Evolutionary conservation across 2,888 invertebrate species (phyloP).

Genomic region (Lycophotia porphyrea): DNA sequence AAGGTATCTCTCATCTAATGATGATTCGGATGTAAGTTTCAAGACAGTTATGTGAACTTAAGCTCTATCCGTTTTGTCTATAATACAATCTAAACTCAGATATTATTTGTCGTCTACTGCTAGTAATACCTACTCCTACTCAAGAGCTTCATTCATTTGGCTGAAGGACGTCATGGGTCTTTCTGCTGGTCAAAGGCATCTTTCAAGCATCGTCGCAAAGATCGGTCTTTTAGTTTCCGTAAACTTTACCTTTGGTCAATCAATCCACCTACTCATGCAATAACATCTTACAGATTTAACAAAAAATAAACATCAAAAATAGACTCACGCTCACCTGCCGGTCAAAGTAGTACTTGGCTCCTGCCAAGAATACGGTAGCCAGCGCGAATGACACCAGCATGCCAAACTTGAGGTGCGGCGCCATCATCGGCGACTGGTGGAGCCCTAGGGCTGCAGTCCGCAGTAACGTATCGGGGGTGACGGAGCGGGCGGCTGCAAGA

Average conservation of each 20-base stretch:
- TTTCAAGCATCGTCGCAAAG: neutral
- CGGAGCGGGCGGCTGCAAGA: slow-evolving; percentile 86
- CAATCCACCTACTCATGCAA: neutral
- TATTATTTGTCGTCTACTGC: neutral
- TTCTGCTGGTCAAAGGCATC: neutral
- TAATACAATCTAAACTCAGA: neutral
- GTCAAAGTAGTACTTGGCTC: slow-evolving; percentile 93
- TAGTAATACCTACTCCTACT: neutral
- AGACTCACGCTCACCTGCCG: slow-evolving; percentile 86
- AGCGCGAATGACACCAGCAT: slow-evolving; percentile 93
- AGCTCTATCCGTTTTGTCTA: neutral
- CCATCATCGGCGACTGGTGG: slow-evolving; percentile 87
- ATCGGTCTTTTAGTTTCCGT: neutral
- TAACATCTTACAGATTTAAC: neutral
- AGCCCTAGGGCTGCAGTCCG: slow-evolving; percentile 87
- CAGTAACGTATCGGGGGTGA: slow-evolving; percentile 86
- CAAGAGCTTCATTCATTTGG: neutral
- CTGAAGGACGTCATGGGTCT: neutral
- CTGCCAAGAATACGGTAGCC: slow-evolving; percentile 92
- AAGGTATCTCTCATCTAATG: neutral
- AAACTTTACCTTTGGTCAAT: neutral
- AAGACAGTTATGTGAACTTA: neutral
- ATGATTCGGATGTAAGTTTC: slow-evolving; percentile 1
- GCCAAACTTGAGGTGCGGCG: slow-evolving; percentile 92
- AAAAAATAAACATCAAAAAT: slow-evolving; percentile 38